phyloP scores from a whole-genome alignment of 2,797 vertebrate genomes.

The Ctenopoma kingsleyae region DNA sequence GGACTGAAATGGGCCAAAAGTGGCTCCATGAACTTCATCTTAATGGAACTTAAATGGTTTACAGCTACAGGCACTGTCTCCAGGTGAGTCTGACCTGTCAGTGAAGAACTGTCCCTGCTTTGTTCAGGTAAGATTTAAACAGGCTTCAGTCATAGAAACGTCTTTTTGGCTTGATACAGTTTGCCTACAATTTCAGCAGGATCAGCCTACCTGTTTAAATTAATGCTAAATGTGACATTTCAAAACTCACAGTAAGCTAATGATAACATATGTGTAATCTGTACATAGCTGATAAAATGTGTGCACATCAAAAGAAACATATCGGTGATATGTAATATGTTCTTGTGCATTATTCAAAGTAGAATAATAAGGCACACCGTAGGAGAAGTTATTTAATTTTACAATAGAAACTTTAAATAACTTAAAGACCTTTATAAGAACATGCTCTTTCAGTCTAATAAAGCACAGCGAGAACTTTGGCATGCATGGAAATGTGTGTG shows the following conservation, averaged over 20 bases:
- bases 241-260: background rate
- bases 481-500: background rate
- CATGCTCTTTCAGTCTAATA: background rate
- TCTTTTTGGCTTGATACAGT: background rate
- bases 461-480: background rate
- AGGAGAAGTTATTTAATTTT: background rate
- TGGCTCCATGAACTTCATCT: slow-evolving; percentile 50
- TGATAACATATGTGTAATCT: background rate
- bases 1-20: slow-evolving; percentile 54
- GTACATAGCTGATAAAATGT: background rate
- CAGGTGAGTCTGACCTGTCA: slow-evolving; percentile 54
- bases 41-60: slow-evolving; percentile 57
- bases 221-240: background rate
- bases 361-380: too few species aligned
- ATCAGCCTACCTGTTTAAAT: background rate
- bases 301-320: slow-evolving; percentile 1
- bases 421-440: background rate
- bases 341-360: background rate
- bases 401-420: background rate
- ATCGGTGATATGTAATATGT: background rate
- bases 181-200: background rate
- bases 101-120: slow-evolving; percentile 29
- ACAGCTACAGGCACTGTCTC: slow-evolving; percentile 36
- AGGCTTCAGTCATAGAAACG: background rate
- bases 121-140: slow-evolving; percentile 12